A percentile compares a stretch with the other conserved stretches of the same genome.
Conservation (phyloP, 2,113 vertebrate species). For the Sarotherodon lohbergeri region DNA sequence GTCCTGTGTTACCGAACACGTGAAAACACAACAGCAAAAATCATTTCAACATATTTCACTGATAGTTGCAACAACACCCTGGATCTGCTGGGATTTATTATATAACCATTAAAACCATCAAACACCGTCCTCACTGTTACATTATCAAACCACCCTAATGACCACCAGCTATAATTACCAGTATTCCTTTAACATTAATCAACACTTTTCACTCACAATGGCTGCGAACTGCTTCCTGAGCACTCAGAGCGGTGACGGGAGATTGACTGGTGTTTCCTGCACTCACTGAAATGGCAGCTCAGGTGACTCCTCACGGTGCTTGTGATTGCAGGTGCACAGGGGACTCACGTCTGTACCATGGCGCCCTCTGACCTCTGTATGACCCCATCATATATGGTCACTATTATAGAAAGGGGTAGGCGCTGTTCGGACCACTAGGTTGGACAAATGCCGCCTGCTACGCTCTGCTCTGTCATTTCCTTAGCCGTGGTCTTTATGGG, state of each 20-base stretch:
- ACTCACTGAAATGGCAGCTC: neutral
- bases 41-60: neutral
- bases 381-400: no score
- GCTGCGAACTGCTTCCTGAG: neutral
- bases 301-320: neutral
- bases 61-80: neutral
- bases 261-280: neutral
- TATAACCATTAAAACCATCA: neutral
- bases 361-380: no score
- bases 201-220: neutral
- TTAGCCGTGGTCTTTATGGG: neutral
- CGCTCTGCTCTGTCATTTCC: neutral
- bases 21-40: neutral
- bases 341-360: neutral
- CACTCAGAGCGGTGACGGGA: neutral
- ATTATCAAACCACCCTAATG: neutral
- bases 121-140: neutral
- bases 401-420: no score
- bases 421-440: no score
- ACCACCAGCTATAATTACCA: neutral
- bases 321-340: neutral
- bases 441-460: neutral
- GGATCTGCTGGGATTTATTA: neutral
- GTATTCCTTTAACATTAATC: neutral
- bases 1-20: neutral